Conservation (phyloP, 2,113 vertebrate species). For the Petrocephalus microphthalmus region DNA sequence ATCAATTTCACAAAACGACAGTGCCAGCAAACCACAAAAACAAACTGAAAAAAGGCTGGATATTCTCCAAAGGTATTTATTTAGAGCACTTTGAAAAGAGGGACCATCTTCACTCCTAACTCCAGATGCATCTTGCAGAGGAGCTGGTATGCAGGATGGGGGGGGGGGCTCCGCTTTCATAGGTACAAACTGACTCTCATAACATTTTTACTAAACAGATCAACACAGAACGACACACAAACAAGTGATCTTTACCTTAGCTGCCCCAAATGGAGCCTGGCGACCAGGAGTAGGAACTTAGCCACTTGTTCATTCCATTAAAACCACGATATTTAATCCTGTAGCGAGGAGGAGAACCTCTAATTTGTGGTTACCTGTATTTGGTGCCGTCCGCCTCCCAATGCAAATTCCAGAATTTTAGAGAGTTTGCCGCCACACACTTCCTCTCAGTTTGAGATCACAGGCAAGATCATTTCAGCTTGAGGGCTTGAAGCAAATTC, state of each 20-base stretch:
- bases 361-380: slow-evolving; percentile 26
- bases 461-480: slow-evolving; percentile 3
- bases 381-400: background rate
- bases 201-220: background rate
- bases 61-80: background rate
- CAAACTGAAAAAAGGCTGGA: background rate
- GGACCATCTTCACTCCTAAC: background rate
- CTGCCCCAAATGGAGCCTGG: background rate
- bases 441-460: background rate
- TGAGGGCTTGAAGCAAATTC: background rate
- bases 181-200: background rate
- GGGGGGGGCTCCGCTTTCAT: background rate
- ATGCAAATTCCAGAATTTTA: background rate
- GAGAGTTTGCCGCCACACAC: background rate
- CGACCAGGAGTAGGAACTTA: slow-evolving; percentile 18
- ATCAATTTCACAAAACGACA: background rate
- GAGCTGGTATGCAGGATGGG: background rate
- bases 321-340: slow-evolving; percentile 47
- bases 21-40: background rate
- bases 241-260: background rate
- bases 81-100: background rate
- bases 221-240: background rate
- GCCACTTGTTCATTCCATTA: slow-evolving; percentile 26
- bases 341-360: slow-evolving; percentile 42
- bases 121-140: background rate